phyloP scores from a whole-genome alignment of 2,113 vertebrate genomes.

The Pseudopipra pipra region DNA sequence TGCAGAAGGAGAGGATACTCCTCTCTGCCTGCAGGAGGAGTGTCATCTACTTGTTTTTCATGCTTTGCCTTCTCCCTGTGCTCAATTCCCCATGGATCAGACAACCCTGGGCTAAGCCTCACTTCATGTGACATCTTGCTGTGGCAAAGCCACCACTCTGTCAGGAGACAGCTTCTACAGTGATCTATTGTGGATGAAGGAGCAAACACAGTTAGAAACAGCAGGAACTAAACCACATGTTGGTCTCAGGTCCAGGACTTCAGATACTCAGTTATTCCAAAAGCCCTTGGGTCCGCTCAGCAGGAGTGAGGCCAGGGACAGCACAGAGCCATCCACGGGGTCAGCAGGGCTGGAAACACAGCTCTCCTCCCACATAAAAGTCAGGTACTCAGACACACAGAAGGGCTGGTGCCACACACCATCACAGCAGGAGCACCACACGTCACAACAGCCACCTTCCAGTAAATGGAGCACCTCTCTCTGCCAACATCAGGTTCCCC shows the following conservation, averaged over 20 bases:
- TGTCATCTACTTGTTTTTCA: background rate
- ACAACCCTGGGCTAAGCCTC: background rate
- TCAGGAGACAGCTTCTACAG: background rate
- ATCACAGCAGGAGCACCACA: background rate
- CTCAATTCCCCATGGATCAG: fast-evolving
- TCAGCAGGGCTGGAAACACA: background rate
- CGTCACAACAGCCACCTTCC: background rate
- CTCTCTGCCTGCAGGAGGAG: background rate
- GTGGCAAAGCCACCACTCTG: background rate
- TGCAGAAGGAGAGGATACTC: background rate
- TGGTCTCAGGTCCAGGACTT: background rate
- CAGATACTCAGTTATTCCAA: background rate
- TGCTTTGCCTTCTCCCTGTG: background rate
- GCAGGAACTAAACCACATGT: background rate
- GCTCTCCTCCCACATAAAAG: background rate
- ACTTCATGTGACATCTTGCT: background rate
- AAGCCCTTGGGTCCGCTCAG: background rate
- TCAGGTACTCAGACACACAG: background rate
- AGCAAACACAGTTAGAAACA: background rate
- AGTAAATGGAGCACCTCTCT: background rate
- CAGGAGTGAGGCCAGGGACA: background rate
- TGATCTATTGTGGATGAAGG: background rate
- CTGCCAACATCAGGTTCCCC: background rate
- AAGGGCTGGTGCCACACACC: background rate
- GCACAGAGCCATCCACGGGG: background rate